These are phyloP conservation scores for Chloroclystis v-ata DNA, from an alignment of 2,888 invertebrate genomes.

Conservation along the genomic window DNA sequence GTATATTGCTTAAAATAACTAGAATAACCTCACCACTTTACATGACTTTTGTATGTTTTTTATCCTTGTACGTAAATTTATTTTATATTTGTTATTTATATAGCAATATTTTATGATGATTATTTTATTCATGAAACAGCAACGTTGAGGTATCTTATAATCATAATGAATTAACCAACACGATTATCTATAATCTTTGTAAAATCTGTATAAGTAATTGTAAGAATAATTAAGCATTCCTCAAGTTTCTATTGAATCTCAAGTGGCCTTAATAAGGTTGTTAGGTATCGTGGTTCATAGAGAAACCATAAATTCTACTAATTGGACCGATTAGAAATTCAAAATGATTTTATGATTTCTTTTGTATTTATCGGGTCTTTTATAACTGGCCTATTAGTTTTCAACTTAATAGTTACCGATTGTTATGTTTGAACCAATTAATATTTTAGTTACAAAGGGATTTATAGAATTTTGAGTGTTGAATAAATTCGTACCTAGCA, in stretches of 20 bases:
- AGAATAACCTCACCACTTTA: too few species aligned
- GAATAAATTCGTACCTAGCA: too few species aligned
- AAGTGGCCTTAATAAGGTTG: conserved; percentile 15
- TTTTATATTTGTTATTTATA: too few species aligned
- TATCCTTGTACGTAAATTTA: too few species aligned
- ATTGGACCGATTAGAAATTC: conserved; percentile 72
- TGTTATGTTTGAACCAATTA: conserved; percentile 72
- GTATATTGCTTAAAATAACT: too few species aligned
- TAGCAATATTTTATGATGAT: too few species aligned
- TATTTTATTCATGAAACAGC: too few species aligned
- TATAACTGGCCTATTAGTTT: conserved; percentile 64
- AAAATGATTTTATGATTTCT: conserved; percentile 74
- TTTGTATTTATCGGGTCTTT: conserved; percentile 73
- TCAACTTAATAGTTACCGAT: conserved; percentile 68
- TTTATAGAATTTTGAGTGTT: too few species aligned
- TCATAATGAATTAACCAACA: too few species aligned
- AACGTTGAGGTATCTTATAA: too few species aligned
- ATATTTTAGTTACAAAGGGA: conserved; percentile 13
- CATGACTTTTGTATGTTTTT: too few species aligned
- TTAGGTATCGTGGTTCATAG: conserved; percentile 21
- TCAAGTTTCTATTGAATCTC: conserved; percentile 9
- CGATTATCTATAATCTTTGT: too few species aligned
- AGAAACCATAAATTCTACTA: conserved; percentile 69
- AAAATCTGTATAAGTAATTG: neutral
- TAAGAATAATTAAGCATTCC: conserved; percentile 9